phyloP scores from a whole-genome alignment of 2,888 invertebrate species.

The Alviniconcha strummeri region DNA sequence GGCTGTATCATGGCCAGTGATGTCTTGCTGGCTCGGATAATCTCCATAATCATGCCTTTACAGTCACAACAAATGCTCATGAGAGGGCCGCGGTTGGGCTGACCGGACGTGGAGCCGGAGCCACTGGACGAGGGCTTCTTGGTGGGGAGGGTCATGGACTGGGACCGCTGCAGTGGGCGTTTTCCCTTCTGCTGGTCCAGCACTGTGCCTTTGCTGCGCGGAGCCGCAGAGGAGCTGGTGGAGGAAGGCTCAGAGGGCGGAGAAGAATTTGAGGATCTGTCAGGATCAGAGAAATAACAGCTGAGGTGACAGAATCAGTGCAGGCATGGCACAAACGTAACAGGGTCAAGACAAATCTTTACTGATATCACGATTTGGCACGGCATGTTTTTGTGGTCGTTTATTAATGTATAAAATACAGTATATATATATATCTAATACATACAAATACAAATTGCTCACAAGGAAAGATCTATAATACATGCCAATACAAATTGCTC shows the following conservation, averaged over 20 bases:
- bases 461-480: no score
- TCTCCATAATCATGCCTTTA: conserved; percentile 93
- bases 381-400: no score
- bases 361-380: no score
- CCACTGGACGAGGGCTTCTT: conserved; percentile 39
- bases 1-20: conserved; percentile 59
- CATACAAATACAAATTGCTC: no score
- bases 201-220: conserved; percentile 27
- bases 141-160: conserved; percentile 54
- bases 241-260: background rate
- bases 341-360: no score
- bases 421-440: no score
- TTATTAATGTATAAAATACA: no score
- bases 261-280: background rate
- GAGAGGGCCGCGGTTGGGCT: conserved; percentile 78
- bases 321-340: no score
- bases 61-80: conserved; percentile 96
- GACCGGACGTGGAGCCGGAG: background rate
- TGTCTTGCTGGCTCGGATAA: conserved; percentile 89
- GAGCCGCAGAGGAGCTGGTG: conserved; percentile 30
- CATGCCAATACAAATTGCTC: no score
- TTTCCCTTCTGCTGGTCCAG: conserved; percentile 38
- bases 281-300: conserved; percentile 9
- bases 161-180: conserved; percentile 55
- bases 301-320: background rate